Evolutionary conservation across 2,888 invertebrate species (phyloP).

Genomic region (Mythimna pallens): DNA sequence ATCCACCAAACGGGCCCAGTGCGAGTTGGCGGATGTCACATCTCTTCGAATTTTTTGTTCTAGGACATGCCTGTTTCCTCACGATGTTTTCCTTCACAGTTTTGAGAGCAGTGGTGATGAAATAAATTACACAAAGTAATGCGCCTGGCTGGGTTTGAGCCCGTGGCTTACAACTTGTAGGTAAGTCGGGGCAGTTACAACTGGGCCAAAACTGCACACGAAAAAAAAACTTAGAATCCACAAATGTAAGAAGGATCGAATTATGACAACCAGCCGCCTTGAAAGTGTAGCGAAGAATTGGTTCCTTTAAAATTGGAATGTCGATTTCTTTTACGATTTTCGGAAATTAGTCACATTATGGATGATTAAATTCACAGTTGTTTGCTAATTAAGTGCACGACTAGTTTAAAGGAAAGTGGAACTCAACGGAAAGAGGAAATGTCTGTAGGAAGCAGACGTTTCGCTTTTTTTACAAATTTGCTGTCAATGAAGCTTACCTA

Average conservation of each 20-base stretch:
- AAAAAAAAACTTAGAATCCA: no score
- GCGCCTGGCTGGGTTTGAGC: no score
- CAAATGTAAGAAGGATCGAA: background rate
- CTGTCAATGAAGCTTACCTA: background rate
- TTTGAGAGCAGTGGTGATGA: no score
- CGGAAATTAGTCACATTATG: slow-evolving; percentile 47
- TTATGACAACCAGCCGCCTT: background rate
- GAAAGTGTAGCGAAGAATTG: slow-evolving; percentile 15
- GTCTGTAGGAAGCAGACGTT: slow-evolving; percentile 35
- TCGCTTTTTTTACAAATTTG: slow-evolving; percentile 31
- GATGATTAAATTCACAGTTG: slow-evolving; percentile 40
- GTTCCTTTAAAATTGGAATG: slow-evolving; percentile 2
- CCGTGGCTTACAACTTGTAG: no score
- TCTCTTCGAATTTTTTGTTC: no score
- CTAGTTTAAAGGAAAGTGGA: slow-evolving; percentile 46
- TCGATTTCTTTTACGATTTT: slow-evolving; percentile 32
- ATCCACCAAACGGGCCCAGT: no score
- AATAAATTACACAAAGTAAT: no score
- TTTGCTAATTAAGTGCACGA: slow-evolving; percentile 51
- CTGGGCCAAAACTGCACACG: no score
- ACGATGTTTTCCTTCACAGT: no score
- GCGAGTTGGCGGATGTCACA: no score
- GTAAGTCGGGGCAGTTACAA: no score
- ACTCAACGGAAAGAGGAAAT: slow-evolving; percentile 46
- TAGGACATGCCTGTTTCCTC: no score